These are phyloP conservation scores for Podocnemis expansa DNA, from an alignment of 2,113 vertebrate genomes.

Conservation along the genomic window DNA sequence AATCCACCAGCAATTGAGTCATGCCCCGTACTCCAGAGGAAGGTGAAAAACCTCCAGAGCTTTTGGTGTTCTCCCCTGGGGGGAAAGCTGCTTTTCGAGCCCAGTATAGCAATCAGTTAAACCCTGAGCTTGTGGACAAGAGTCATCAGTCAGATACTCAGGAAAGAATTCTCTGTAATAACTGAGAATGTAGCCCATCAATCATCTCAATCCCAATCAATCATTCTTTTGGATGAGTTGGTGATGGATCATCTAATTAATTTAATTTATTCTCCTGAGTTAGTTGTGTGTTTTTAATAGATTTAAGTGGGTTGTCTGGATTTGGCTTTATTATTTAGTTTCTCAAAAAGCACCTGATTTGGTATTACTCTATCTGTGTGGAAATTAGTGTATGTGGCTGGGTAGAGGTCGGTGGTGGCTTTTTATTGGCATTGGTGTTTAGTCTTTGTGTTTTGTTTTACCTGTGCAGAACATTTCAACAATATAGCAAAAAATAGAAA, in stretches of 20 bases:
- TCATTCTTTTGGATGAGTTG: rapidly evolving
- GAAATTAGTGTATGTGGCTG: background rate
- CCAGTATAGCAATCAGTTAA: too few relatives aligned
- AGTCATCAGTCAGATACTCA: too few relatives aligned
- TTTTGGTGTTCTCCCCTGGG: too few relatives aligned
- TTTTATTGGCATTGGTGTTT: background rate
- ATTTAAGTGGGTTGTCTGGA: background rate
- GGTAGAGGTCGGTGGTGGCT: too few relatives aligned
- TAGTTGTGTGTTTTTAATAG: background rate
- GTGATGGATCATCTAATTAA: background rate
- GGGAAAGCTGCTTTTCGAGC: too few relatives aligned
- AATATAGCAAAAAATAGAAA: background rate
- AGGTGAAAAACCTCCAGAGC: too few relatives aligned
- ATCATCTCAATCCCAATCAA: too few relatives aligned
- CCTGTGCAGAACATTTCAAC: background rate
- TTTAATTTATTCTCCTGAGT: background rate
- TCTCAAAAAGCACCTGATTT: rapidly evolving
- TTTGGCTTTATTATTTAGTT: background rate
- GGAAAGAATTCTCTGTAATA: too few relatives aligned
- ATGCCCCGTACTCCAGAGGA: too few relatives aligned
- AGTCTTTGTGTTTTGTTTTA: background rate
- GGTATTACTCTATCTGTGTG: background rate
- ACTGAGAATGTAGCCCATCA: too few relatives aligned
- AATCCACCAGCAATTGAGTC: too few relatives aligned
- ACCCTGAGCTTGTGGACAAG: too few relatives aligned